A percentile compares a stretch with the other conserved stretches of the same genome.
These are phyloP conservation scores for Aphaenogaster floridana DNA, from an alignment of 1,140 invertebrate genomes.

Conservation along the genomic window DNA sequence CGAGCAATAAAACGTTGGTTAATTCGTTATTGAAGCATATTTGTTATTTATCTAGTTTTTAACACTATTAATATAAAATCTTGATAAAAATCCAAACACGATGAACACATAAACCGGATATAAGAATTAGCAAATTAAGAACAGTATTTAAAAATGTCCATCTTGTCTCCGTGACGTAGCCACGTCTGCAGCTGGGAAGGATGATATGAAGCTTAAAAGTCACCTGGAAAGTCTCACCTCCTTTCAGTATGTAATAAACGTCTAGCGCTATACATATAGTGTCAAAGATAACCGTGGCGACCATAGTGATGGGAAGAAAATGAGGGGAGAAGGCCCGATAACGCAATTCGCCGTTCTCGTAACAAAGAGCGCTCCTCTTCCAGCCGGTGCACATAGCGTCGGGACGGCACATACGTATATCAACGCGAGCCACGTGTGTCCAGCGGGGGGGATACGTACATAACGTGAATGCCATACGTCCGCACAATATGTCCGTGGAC, in stretches of 20 bases:
- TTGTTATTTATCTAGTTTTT: background rate
- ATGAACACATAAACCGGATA: background rate
- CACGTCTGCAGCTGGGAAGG: background rate
- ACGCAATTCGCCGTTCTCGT: slow-evolving; percentile 46
- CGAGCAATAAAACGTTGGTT: background rate
- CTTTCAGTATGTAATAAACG: slow-evolving; percentile 64
- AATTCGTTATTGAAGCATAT: background rate
- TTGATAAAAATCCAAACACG: background rate
- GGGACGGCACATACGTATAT: slow-evolving; percentile 32
- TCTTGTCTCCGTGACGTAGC: background rate
- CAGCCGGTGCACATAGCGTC: slow-evolving; percentile 36
- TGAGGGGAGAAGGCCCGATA: slow-evolving; percentile 57
- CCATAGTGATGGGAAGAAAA: slow-evolving; percentile 31
- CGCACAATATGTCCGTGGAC: slow-evolving; percentile 44
- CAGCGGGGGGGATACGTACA: slow-evolving; percentile 20
- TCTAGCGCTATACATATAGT: slow-evolving; percentile 2
- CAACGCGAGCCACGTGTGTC: slow-evolving; percentile 39
- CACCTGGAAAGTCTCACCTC: background rate
- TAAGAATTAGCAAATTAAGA: background rate
- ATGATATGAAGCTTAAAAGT: slow-evolving; percentile 32
- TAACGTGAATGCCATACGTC: slow-evolving; percentile 35
- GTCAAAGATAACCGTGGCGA: slow-evolving; percentile 62
- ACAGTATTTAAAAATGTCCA: background rate
- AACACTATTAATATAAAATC: background rate
- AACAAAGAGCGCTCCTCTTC: slow-evolving; percentile 58